Base-by-base conservation (phyloP, 2,113 vertebrate species). In the Hippocampus mohnikei region DNA sequence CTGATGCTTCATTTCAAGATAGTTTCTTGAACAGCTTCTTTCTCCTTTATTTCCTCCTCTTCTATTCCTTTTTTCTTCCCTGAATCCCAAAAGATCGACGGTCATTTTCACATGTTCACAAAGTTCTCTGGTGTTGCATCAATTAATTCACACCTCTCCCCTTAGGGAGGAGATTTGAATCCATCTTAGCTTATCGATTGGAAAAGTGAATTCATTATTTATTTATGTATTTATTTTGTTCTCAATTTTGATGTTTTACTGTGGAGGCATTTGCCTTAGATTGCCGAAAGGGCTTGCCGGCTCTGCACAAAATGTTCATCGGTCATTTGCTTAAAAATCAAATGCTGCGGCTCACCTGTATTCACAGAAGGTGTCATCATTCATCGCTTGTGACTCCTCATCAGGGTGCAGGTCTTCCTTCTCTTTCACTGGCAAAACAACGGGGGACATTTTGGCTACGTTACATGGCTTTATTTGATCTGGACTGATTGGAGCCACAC, bases 311-410 rank as follows among this genome's bases (percentile, higher is more conserved):
- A 60, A 16, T 60, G 15, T 18, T 9, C 25, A 33, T 8, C 5
- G 8, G 53, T 40, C 1, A 81, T 75, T 81, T 80, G 56, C 66
- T 55, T 3, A 72, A 66, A 37, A 65, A 72, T 13, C 13, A 16
- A 60, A 60, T 18, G 58, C 10, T 11, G 25, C 84, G 27, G 29
- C 88, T 94, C 93, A 98, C 96, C 96, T 97, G 93, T 94, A 96
- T 92, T 97, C 94, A 78, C 93, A 94, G 84, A 95, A 94, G 66
- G 93, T 94, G 85, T 96, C 95, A 82, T 96, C 94, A 88, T 94
- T 94, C 85, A 92, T 91, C 78, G 84, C 91, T 68, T 93, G 94
- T 75, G 94, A 91, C 92, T 96, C 95, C 0, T 89, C 83, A 75
- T 97, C 95, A 78, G 93, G 90, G 75, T 94, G 92, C 55, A 93